Evolutionary conservation across 2,113 vertebrate genomes (phyloP), one percentile per base, ranked within the genome.

Genomic region (Chaenogobius annularis): DNA sequence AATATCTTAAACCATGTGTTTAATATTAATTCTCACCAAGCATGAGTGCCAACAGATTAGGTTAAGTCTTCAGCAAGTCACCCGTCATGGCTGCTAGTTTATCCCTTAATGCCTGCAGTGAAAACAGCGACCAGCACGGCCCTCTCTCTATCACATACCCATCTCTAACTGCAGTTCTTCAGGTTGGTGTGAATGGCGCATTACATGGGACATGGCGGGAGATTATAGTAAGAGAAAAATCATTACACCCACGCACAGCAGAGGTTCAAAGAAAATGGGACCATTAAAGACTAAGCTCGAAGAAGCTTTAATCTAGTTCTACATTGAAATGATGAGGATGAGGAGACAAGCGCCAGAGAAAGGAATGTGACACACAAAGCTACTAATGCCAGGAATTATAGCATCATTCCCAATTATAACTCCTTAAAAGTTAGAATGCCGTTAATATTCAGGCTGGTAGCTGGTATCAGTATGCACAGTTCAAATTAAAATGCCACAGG

Each of bases 251-350:
- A 56, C n/a, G 19, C 78, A 85, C 77, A 86, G 84, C 83, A 87
- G 81, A 85, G 82, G 76, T 89, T 87, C 76, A 89, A 84, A 89
- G 81, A 87, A 87, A 90, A 92, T 72, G 83, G 81, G 80, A 79
- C 70, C 81, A 87, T 85, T 84, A 82, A 85, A 84, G 85, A 80
- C 75, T 78, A 80, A 82, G 80, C 76, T 91, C 87, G 79, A 87
- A 83, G 85, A 85, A 82, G 80, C 70, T 77, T 84, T 87, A 85
- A 85, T 87, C 77, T 84, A 72, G 85, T 78, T 84, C 78, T 75
- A 75, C 74, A 85, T 67, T 65, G 68, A 78, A 58, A 54, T 26
- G 73, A 48, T 31, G 26, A 71, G 55, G 44, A 63, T 52, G 69
- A 50, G 69, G 61, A 43, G 46, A 31, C 23, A 23, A 61, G 70